Evolutionary conservation across 2,113 vertebrate species (phyloP).

Genomic region (Alaudala cheleensis): DNA sequence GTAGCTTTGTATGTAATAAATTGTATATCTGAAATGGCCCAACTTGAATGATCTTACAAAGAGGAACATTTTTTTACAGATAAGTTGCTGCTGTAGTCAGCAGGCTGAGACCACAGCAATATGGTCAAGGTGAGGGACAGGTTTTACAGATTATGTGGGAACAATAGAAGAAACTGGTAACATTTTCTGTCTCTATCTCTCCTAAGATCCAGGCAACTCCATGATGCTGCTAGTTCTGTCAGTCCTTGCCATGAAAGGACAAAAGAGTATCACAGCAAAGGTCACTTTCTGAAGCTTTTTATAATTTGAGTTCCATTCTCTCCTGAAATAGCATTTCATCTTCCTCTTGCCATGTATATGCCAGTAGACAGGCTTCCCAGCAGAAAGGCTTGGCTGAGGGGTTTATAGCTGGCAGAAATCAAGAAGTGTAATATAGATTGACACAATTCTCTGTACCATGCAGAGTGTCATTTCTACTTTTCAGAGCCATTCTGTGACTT

Average conservation of each 20-base stretch:
- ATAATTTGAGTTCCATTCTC: not conserved
- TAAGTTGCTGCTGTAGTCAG: not conserved
- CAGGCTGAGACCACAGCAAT: not conserved
- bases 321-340: not conserved
- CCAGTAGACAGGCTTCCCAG: not conserved
- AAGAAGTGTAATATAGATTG: not conserved
- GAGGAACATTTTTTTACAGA: not conserved
- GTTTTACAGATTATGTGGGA: not conserved
- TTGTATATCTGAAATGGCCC: not conserved
- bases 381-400: not conserved
- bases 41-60: not conserved
- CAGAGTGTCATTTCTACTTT: not conserved
- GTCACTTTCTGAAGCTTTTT: not conserved
- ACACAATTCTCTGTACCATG: not conserved
- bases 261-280: not conserved
- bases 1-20: not conserved
- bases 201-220: not conserved
- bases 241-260: not conserved
- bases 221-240: not conserved
- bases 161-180: not conserved
- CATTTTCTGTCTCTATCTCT: not conserved
- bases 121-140: accelerated
- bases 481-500: not conserved
- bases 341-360: not conserved
- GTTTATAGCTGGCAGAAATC: not conserved